phyloP scores from a whole-genome alignment of 2,797 vertebrate genomes.

The Antrozous pallidus region DNA sequence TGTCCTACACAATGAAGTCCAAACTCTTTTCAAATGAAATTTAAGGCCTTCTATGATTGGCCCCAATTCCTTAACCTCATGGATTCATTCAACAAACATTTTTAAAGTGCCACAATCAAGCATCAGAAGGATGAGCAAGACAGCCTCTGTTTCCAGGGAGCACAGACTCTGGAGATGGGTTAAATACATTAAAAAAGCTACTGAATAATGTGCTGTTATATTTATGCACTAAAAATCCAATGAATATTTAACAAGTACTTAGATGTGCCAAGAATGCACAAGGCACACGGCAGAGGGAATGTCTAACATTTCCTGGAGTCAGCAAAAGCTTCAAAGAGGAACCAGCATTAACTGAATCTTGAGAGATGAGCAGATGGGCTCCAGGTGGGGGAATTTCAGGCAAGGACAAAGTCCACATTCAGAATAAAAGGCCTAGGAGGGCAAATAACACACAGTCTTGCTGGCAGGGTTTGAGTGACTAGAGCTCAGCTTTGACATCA shows the following conservation, averaged over 20 bases:
- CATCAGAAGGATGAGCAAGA: not conserved
- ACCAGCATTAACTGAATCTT: not conserved
- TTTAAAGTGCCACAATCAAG: not conserved
- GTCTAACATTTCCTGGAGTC: not conserved
- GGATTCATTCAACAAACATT: not conserved
- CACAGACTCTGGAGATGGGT: not conserved
- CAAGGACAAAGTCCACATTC: not conserved
- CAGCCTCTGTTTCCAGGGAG: not conserved
- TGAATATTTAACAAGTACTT: not conserved
- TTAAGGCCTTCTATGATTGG: not conserved
- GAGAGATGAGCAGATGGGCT: not conserved
- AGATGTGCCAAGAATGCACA: not conserved
- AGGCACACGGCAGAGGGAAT: not conserved
- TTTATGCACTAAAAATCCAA: not conserved
- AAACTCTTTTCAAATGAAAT: not conserved
- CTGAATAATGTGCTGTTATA: not conserved
- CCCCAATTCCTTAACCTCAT: not conserved
- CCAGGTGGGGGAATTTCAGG: not conserved
- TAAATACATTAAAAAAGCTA: not conserved
- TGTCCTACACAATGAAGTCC: not conserved
- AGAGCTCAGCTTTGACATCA: not conserved
- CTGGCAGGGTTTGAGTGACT: not conserved
- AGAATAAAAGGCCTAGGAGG: not conserved
- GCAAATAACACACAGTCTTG: fast-evolving
- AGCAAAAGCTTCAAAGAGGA: not conserved